Evolutionary conservation across 2,797 vertebrate species (phyloP).

Genomic region (Novumbra hubbsi): DNA sequence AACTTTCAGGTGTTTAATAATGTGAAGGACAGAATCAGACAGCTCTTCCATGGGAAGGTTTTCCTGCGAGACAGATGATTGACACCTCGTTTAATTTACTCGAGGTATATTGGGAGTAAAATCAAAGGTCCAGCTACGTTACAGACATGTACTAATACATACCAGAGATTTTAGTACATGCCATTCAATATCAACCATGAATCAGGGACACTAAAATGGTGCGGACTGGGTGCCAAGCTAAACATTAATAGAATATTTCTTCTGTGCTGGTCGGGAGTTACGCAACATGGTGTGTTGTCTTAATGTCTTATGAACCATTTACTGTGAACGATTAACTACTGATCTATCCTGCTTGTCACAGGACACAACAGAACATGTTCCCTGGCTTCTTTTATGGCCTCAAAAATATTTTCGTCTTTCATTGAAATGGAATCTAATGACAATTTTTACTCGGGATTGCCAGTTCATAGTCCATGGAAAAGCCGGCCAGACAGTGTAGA

Average conservation of each 20-base stretch:
- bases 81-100: background rate
- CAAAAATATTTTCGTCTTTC: background rate
- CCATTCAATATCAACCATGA: slow-evolving; percentile 22
- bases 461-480: background rate
- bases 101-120: background rate
- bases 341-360: slow-evolving; percentile 29
- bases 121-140: background rate
- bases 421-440: background rate
- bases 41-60: background rate
- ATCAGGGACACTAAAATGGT: slow-evolving; percentile 3
- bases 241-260: slow-evolving; percentile 62
- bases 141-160: background rate
- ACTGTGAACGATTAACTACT: slow-evolving; percentile 67
- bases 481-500: background rate
- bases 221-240: slow-evolving; percentile 39
- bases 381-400: background rate
- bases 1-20: background rate
- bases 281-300: slow-evolving; percentile 43
- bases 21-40: background rate
- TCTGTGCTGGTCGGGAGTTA: slow-evolving; percentile 39
- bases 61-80: background rate
- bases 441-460: background rate
- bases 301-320: slow-evolving; percentile 49
- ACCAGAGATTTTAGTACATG: slow-evolving; percentile 39
- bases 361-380: slow-evolving; percentile 42